Percentiles rank a stretch among this genome's conserved stretches.
Evolutionary conservation across 1,140 invertebrate species (phyloP).

Genomic region (Medauroidea extradentata): DNA sequence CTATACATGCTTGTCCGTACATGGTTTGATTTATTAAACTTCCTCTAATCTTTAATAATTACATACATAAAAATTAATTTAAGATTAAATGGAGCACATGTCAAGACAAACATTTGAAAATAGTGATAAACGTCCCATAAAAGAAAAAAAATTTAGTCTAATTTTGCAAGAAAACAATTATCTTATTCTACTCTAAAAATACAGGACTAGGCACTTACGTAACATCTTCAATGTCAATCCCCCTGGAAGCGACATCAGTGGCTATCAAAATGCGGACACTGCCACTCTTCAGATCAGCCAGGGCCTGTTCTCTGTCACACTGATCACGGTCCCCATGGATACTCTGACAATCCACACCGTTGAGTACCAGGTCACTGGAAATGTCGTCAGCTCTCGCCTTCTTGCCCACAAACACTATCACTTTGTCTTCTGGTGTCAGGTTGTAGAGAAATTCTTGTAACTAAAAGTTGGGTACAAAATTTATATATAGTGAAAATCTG

Average conservation of each 20-base stretch:
- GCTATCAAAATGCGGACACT: conserved; percentile 77
- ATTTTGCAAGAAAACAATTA: no score
- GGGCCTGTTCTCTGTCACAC: conserved; percentile 75
- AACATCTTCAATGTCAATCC: conserved; percentile 88
- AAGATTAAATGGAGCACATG: no score
- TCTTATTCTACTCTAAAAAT: conserved; percentile 3
- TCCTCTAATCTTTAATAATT: no score
- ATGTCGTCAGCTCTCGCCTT: conserved; percentile 76
- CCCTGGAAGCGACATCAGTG: conserved; percentile 90
- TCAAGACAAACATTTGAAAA: no score
- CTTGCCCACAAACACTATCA: conserved; percentile 83
- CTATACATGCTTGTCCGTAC: no score
- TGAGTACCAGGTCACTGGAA: conserved; percentile 68
- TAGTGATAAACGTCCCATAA: no score
- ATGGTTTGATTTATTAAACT: no score
- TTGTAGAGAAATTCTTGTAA: conserved; percentile 54
- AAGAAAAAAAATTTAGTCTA: no score
- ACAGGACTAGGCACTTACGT: conserved; percentile 73
- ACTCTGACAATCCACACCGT: conserved; percentile 63
- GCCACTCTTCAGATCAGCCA: conserved; percentile 75
- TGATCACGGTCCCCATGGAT: conserved; percentile 91
- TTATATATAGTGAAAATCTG: no score
- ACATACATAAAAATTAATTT: no score
- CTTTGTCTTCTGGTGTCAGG: conserved; percentile 70
- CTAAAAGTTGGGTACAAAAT: no score